Conservation (phyloP, 2,888 invertebrate species). For the Nemapogon koenigi region DNA sequence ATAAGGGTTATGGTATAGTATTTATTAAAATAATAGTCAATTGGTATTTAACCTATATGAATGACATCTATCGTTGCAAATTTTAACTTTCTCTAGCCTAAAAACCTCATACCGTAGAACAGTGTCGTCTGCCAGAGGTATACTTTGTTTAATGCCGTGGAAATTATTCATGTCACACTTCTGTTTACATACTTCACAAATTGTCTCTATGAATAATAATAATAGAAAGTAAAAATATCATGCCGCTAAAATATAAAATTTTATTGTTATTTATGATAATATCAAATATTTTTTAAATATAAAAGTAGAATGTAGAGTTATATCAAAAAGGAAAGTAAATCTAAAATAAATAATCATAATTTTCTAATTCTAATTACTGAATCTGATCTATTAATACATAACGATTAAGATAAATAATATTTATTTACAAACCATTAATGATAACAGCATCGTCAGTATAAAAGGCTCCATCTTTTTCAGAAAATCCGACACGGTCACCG, state of each 20-base stretch:
- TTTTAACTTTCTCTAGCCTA: slow-evolving; percentile 63
- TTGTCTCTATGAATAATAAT: slow-evolving; percentile 7
- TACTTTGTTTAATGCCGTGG: slow-evolving; percentile 2
- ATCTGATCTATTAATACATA: background rate
- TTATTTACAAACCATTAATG: slow-evolving; percentile 44
- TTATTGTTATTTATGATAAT: no score
- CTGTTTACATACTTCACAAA: slow-evolving; percentile 1
- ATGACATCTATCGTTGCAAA: no score
- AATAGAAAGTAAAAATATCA: no score
- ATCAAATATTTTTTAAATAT: no score
- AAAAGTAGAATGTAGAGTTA: no score
- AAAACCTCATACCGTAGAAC: slow-evolving; percentile 42
- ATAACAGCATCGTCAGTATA: slow-evolving; percentile 56
- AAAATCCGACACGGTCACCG: slow-evolving; percentile 36
- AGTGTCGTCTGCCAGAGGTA: background rate
- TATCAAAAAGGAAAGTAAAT: no score
- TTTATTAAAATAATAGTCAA: no score
- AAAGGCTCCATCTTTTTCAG: slow-evolving; percentile 41
- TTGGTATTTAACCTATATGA: no score
- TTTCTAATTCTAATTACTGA: background rate
- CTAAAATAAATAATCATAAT: background rate
- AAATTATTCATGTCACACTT: slow-evolving; percentile 4
- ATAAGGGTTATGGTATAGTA: no score
- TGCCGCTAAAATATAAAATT: no score
- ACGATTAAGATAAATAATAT: slow-evolving; percentile 1